Base-by-base conservation (phyloP, 2,888 invertebrate species). In the Pinctada fucata region DNA sequence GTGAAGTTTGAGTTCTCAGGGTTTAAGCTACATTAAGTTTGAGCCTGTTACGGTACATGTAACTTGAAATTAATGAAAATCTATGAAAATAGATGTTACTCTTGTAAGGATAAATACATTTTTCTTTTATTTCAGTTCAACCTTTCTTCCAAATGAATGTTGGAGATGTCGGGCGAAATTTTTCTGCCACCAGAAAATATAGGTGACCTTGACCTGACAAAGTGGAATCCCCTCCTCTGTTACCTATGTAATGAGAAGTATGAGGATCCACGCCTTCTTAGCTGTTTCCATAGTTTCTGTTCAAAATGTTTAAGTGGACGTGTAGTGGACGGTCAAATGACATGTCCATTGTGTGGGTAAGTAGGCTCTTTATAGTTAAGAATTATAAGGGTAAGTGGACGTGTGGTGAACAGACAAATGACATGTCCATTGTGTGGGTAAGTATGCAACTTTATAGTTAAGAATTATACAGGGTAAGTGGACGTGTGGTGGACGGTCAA, bases 241-340 rank as follows among this genome's bases (percentile, higher is more conserved):
- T 94, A 94, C 80, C 93, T 95, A 85, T 95, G 95, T 90, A 95
- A 95, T 87, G 95, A 95, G 89, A 95, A 95, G 87, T 95, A 94
- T 90, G 94, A 93, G 76, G 95, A 95, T 86, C 95, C 95, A 1
- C 95, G 95, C 86, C 94, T 95, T 73, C 93, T 95, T 69, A 93
- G 94, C 82, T 95, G 95, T 91, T 95, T 94, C 90, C 95, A 95
- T 91, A 95, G 95, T 69, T 95, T 95, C 91, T 95, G 95, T 92
- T 94, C 94, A 50, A 93, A 94, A 79, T 95, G 95, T 91, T 91
- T 95, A 16, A 93, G 94, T 72, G 95, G 94, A 67, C 93, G 94
- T 81, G 94, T 94, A 81, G 93, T 94, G 75, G 95, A 95, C 88
- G 94, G 94, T 75, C 94, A 94, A 87, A 92, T 95, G 81, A 92